These are phyloP conservation scores for Xanthorhoe designata DNA, from an alignment of 2,888 invertebrate genomes.

Conservation along the genomic window DNA sequence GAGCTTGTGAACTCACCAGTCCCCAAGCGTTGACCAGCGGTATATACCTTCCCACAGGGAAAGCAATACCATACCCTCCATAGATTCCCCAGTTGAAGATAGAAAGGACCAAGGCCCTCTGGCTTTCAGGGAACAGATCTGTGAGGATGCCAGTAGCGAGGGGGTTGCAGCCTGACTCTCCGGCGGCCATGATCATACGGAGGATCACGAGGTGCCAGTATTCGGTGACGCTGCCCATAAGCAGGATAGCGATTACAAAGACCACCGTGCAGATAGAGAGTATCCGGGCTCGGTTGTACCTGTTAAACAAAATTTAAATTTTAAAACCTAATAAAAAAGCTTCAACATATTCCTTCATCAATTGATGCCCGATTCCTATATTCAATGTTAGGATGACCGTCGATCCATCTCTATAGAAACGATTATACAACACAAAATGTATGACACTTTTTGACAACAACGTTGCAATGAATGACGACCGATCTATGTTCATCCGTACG, in stretches of 20 bases:
- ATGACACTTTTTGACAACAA: too few species aligned
- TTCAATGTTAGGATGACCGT: too few species aligned
- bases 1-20: constrained; percentile 80
- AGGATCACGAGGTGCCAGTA: constrained; percentile 96
- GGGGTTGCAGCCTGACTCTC: constrained; percentile 95
- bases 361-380: too few species aligned
- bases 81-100: constrained; percentile 98
- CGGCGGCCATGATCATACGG: constrained; percentile 94
- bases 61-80: constrained; percentile 96
- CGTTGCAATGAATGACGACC: too few species aligned
- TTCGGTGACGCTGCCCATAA: constrained; percentile 93
- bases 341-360: too few species aligned
- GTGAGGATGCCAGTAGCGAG: constrained; percentile 93
- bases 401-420: too few species aligned
- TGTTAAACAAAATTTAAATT: constrained; percentile 41
- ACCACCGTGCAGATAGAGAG: constrained; percentile 91
- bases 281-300: constrained; percentile 90
- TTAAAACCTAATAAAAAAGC: too few species aligned
- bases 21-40: constrained; percentile 90
- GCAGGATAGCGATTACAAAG: constrained; percentile 92
- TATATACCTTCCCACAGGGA: constrained; percentile 95
- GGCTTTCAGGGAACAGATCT: constrained; percentile 92
- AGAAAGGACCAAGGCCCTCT: constrained; percentile 95
- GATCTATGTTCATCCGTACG: too few species aligned
- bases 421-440: too few species aligned